Conservation (phyloP, 2,888 invertebrate genomes). For the Platycheirus rosarum region DNA sequence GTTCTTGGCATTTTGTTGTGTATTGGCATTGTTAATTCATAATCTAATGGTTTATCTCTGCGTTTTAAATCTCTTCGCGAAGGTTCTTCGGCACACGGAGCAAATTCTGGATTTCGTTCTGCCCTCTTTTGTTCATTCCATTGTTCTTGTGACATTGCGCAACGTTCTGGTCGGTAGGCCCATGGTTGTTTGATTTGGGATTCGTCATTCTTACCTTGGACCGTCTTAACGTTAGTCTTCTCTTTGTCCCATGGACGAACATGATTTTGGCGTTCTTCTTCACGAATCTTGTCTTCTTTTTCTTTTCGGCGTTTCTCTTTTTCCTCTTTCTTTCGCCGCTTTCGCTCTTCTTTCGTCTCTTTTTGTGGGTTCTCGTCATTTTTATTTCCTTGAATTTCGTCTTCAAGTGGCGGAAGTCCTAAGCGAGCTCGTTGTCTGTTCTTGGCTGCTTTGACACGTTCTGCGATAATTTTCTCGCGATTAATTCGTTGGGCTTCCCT, state of each 20-base stretch:
- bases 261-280: constrained; percentile 82
- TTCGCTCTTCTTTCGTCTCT: constrained; percentile 76
- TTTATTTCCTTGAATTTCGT: constrained; percentile 80
- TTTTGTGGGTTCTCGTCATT: constrained; percentile 20
- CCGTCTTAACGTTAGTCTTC: constrained; percentile 82
- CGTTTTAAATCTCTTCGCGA: constrained; percentile 27
- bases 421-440: constrained; percentile 88
- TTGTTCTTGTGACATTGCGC: constrained; percentile 81
- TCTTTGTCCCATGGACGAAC: constrained; percentile 87
- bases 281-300: constrained; percentile 80
- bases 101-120: constrained; percentile 90
- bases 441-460: constrained; percentile 88
- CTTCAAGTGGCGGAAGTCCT: constrained; percentile 88
- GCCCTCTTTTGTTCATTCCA: constrained; percentile 86
- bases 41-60: not conserved
- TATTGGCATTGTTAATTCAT: not conserved
- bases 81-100: constrained; percentile 83
- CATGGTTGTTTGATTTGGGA: constrained; percentile 75
- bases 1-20: constrained; percentile 38
- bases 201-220: constrained; percentile 58
- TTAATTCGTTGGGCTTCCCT: constrained; percentile 85
- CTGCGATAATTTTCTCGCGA: constrained; percentile 87
- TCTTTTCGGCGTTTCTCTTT: constrained; percentile 77
- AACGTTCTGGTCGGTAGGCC: constrained; percentile 80
- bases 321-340: constrained; percentile 78